phyloP scores from a whole-genome alignment of 2,888 invertebrate genomes.

The Teleiodes luculella region DNA sequence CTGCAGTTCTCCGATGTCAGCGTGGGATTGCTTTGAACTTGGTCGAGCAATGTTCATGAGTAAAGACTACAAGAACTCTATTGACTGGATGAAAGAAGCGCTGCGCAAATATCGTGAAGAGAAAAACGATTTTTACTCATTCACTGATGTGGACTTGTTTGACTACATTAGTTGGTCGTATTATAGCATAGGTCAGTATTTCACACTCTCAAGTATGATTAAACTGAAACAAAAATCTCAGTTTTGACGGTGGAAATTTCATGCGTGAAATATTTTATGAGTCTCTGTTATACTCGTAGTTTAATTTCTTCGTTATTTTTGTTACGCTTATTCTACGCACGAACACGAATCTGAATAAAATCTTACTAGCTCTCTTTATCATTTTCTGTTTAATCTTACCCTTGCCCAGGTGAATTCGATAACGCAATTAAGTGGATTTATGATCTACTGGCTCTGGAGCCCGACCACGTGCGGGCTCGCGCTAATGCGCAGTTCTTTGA shows the following conservation, averaged over 20 bases:
- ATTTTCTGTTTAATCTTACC: too few relatives aligned
- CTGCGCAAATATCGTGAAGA: slow-evolving; percentile 82
- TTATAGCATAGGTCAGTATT: slow-evolving; percentile 88
- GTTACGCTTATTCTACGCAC: too few relatives aligned
- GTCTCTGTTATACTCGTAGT: too few relatives aligned
- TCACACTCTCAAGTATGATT: not conserved
- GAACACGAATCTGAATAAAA: too few relatives aligned
- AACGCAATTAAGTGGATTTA: slow-evolving; percentile 93
- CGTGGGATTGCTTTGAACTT: slow-evolving; percentile 97
- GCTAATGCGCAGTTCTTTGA: slow-evolving; percentile 85
- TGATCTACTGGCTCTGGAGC: slow-evolving; percentile 88
- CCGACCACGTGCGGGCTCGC: slow-evolving; percentile 90
- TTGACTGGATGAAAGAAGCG: slow-evolving; percentile 97
- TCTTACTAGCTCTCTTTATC: too few relatives aligned
- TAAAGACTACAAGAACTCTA: slow-evolving; percentile 94
- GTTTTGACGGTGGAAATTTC: too few relatives aligned
- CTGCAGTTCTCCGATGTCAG: slow-evolving; percentile 82
- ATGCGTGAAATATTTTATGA: too few relatives aligned
- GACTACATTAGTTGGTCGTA: slow-evolving; percentile 97
- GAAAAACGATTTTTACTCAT: slow-evolving; percentile 68
- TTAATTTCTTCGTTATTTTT: too few relatives aligned
- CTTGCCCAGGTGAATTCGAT: slow-evolving; percentile 85
- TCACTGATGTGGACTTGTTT: slow-evolving; percentile 88
- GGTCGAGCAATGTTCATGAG: slow-evolving; percentile 95
- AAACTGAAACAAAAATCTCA: too few relatives aligned